Evolutionary conservation across 2,797 vertebrate species (phyloP), one percentile per base, ranked within the genome.

Genomic region (Coendou prehensilis): DNA sequence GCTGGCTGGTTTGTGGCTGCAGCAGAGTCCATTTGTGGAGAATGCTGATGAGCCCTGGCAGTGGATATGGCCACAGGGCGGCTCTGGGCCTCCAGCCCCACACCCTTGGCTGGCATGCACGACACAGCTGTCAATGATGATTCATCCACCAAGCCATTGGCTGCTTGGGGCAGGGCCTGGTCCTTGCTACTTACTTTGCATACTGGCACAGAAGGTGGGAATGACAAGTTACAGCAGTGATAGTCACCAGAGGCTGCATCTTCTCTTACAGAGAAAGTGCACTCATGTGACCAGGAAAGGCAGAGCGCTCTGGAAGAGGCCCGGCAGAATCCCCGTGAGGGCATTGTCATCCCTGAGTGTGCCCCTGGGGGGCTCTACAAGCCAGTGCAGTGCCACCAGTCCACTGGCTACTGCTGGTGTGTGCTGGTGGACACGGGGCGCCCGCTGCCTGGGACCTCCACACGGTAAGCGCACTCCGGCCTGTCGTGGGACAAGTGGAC

Each of bases 341-440:
- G 99, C 47, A 99, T 99, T 47, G 99, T 99, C 97, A 99, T 99
- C 91, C 99, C 99, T 0, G 99, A 99, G 98, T 99, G 99, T 6
- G 99, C 99, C 37, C 98, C 98, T 0, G 99, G 98, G 50, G 99
- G 99, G 1, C 99, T 99, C 69, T 99, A 99, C 98, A 99, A 99
- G 96, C 99, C 99, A 0, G 99, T 99, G 94, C 99, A 99, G 96
- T 99, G 99, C 98, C 99, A 99, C 98, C 99, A 99, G 98, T 99
- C 99, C 5, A 99, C 99, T 9, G 99, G 99, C 59, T 99, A 99
- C 98, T 99, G 99, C 98, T 99, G 99, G 99, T 99, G 99, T 95
- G 99, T 99, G 89, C 98, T 99, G 96, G 99, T 99, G 96, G 99
- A 99, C 98, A 99, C 99, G 0, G 99, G 99, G 67, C 99, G 99